Base-by-base conservation (phyloP, 1,140 invertebrate species). In the Caenorhabditis remanei region DNA sequence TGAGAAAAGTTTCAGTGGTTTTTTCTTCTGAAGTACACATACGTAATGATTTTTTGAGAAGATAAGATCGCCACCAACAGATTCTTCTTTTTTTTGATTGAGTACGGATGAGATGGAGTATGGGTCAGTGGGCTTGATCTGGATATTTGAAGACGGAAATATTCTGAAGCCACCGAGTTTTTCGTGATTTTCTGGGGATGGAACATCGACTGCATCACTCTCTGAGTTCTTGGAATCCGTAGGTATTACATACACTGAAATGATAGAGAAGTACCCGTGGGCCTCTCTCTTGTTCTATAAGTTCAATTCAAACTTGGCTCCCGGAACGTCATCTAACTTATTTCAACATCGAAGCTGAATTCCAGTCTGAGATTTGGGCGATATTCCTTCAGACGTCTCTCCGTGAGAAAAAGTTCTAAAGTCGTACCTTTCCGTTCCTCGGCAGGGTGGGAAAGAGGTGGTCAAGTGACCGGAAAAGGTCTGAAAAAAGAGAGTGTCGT, bases 1-100 rank as follows among this genome's bases (percentile, higher is more conserved):
- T 19, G n/a, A 79, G 71, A 79, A 79, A 21, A 48, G 46, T 79
- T 79, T 79, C 71, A 79, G 71, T 50, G n/a, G 71, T 79, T 79
- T 79, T 79, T 3, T 53, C 50, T 6, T 53, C 50, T 46, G 16
- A 24, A 50, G 43, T 53, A 41, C 50, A 53, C 50, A 75, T 14
- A 79, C 43, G 71, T 13, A 24, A 50, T 24, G 46, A 79, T 79
- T 79, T 21, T 53, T n/a, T 24, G 43, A 24, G 8, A 5, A 79
- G 71, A 79, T 79, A 79, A 48, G 6, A 24, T 50, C 4, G 14
- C 7, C 8, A 46, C 41, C 16, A 40, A 11, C 4, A 79, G 71
- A 79, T 50, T 43, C 65, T 19, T 71, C 11, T 19, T 19, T 63
- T 32, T 63, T 63, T 32, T n/a, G n/a, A n/a, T 0, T 1, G 56